A percentile compares a stretch with the other conserved stretches of the same genome.
phyloP scores from a whole-genome alignment of 2,113 vertebrate species.

The Cyprinus carpio region DNA sequence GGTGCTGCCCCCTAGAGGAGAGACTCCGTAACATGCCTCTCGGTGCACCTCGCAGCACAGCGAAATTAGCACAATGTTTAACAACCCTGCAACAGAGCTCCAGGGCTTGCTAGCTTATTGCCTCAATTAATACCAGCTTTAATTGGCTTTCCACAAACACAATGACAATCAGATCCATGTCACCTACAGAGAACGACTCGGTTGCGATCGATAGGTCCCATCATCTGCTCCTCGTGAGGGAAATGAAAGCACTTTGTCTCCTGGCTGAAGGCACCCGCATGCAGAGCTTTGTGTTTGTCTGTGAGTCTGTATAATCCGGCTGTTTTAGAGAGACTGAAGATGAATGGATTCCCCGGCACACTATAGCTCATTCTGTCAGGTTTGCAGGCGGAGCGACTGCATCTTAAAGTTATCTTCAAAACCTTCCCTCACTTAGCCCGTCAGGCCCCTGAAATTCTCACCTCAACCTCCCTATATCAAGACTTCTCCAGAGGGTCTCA shows the following conservation, averaged over 20 bases:
- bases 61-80: conserved; percentile 57
- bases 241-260: conserved; percentile 80
- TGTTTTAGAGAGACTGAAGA: conserved; percentile 78
- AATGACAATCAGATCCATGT: conserved; percentile 69
- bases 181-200: conserved; percentile 66
- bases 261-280: conserved; percentile 47
- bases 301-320: conserved; percentile 73
- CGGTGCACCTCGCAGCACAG: background rate
- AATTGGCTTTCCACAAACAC: conserved; percentile 74
- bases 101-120: conserved; percentile 62
- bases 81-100: conserved; percentile 54
- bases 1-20: background rate
- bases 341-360: conserved; percentile 72
- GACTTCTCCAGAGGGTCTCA: conserved; percentile 19
- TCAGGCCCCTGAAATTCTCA: conserved; percentile 54
- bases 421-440: conserved; percentile 57
- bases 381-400: conserved; percentile 69
- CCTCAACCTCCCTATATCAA: conserved; percentile 57
- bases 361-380: conserved; percentile 80
- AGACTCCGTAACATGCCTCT: background rate
- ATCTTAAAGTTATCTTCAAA: conserved; percentile 67
- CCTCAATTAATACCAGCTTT: conserved; percentile 76
- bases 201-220: conserved; percentile 75
- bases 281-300: conserved; percentile 60
- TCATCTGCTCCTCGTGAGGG: conserved; percentile 74